Percentiles rank a stretch among this genome's conserved stretches.
Evolutionary conservation across 2,797 vertebrate species (phyloP).

Genomic region (Stomatorhinus walkeri): DNA sequence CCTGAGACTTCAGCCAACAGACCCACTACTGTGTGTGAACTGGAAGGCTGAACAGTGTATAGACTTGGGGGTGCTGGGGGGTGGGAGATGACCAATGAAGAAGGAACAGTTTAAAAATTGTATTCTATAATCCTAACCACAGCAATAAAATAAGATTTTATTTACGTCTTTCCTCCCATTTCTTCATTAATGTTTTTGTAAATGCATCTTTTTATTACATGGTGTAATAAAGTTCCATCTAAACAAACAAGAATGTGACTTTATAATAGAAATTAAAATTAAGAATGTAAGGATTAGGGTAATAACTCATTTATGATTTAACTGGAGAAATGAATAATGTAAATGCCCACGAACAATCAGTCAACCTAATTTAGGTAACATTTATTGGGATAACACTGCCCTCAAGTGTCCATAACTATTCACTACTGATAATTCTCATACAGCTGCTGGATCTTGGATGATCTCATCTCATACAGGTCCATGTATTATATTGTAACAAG

Average conservation of each 20-base stretch:
- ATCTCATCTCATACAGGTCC: background rate
- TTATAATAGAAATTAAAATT: background rate
- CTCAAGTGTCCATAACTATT: background rate
- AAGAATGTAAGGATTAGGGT: background rate
- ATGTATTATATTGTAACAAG: background rate
- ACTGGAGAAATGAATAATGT: background rate
- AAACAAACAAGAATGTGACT: background rate
- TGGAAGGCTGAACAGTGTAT: background rate
- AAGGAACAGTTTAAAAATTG: background rate
- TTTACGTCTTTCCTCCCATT: background rate
- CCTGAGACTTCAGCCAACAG: background rate
- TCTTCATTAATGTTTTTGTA: background rate
- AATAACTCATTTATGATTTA: slow-evolving; percentile 6
- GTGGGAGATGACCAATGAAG: background rate
- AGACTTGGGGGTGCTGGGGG: too few species aligned
- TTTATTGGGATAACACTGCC: background rate
- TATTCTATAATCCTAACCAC: background rate
- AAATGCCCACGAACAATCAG: background rate
- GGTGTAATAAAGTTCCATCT: background rate
- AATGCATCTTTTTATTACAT: background rate
- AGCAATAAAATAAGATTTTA: background rate
- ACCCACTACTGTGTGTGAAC: background rate
- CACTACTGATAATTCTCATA: background rate
- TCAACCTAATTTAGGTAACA: background rate
- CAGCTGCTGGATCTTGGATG: background rate